These are phyloP conservation scores for Tipula helvola DNA, from an alignment of 2,888 invertebrate genomes.

Conservation along the genomic window DNA sequence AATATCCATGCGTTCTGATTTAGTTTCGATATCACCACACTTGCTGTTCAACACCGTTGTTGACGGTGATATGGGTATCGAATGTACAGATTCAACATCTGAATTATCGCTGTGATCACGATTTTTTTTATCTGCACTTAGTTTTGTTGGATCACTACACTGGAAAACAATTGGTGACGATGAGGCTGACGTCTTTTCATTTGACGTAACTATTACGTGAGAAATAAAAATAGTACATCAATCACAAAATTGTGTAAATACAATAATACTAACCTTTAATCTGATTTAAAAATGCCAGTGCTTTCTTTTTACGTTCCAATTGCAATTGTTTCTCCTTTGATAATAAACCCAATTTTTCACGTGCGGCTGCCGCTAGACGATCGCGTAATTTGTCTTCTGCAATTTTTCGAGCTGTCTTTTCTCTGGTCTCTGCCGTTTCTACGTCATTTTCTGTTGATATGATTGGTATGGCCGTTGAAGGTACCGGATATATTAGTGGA, in stretches of 20 bases:
- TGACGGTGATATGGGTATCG: slow-evolving; percentile 25
- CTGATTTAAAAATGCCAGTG: slow-evolving; percentile 60
- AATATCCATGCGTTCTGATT: not conserved
- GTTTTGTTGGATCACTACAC: slow-evolving; percentile 6
- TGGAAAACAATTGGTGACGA: not conserved
- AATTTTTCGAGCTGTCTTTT: slow-evolving; percentile 23
- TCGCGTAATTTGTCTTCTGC: slow-evolving; percentile 47
- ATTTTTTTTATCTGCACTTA: slow-evolving; percentile 14
- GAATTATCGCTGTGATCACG: slow-evolving; percentile 21
- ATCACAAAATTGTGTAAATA: not conserved
- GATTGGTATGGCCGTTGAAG: not conserved
- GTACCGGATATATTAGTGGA: slow-evolving; percentile 7
- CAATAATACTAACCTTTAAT: slow-evolving; percentile 28
- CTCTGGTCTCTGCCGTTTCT: not conserved
- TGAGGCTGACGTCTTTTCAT: not conserved
- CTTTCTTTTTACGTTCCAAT: slow-evolving; percentile 63
- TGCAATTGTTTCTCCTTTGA: slow-evolving; percentile 46
- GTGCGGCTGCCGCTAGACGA: slow-evolving; percentile 42
- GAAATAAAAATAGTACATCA: not conserved
- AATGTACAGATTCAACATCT: slow-evolving; percentile 28
- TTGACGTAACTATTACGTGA: not conserved
- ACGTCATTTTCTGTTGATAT: slow-evolving; percentile 16
- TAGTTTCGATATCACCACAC: not conserved
- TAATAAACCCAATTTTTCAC: slow-evolving; percentile 44
- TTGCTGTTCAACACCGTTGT: not conserved